phyloP scores from a whole-genome alignment of 2,888 invertebrate species.

The Hartigia nigra region DNA sequence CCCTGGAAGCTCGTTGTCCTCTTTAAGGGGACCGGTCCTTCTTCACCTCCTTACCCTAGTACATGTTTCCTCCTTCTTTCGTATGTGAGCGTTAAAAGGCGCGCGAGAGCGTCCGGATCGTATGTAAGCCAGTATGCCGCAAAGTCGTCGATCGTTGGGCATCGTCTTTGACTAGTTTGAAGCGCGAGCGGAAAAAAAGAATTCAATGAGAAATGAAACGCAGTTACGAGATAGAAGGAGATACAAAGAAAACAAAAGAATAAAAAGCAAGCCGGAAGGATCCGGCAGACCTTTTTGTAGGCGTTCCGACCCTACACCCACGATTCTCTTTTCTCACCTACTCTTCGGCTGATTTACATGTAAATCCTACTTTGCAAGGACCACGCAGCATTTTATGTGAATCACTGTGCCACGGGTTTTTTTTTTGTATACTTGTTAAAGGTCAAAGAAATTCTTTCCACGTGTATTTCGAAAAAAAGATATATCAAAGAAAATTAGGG shows the following conservation, averaged over 20 bases:
- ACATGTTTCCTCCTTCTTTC: not conserved
- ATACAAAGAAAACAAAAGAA: not conserved
- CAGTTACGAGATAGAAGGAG: not conserved
- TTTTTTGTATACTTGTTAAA: not conserved
- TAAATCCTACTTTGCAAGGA: not conserved
- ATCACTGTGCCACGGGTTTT: constrained; percentile 44
- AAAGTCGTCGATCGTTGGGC: not conserved
- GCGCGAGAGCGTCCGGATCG: not conserved
- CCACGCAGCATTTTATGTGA: constrained; percentile 46
- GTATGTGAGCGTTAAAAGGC: not conserved
- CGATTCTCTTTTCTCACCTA: constrained; percentile 21
- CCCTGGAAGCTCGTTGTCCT: constrained; percentile 26
- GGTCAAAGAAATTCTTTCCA: not conserved
- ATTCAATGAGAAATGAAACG: not conserved
- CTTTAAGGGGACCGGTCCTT: constrained; percentile 23
- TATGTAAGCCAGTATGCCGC: not conserved
- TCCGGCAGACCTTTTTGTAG: constrained; percentile 5
- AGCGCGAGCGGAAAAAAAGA: not conserved
- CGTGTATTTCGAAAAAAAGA: not conserved
- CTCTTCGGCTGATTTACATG: constrained; percentile 13
- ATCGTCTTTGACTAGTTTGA: not conserved
- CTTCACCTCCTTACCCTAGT: not conserved
- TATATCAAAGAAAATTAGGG: no score
- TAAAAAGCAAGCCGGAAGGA: constrained; percentile 3
- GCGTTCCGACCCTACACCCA: constrained; percentile 7